Evolutionary conservation across 2,888 invertebrate species (phyloP).

Genomic region (Cerceris rybyensis): DNA sequence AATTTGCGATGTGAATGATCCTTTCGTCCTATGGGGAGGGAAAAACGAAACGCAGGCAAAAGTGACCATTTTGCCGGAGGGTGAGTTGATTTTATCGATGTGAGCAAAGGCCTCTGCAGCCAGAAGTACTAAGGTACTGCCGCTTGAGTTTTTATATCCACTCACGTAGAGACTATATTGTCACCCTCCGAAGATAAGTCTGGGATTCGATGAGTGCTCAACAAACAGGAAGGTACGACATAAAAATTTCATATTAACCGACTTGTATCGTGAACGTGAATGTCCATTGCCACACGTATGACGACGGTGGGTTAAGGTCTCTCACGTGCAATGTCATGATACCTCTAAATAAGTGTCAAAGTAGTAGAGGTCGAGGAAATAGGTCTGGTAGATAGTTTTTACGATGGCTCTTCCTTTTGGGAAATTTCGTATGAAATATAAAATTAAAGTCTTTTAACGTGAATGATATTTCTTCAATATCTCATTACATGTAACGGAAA

Average conservation of each 20-base stretch:
- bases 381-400: no score
- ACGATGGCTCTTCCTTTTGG: no score
- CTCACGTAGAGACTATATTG: constrained; percentile 20
- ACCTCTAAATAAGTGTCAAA: background rate
- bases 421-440: no score
- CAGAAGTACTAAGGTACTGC: constrained; percentile 17
- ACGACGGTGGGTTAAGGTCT: constrained; percentile 9
- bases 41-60: constrained; percentile 21
- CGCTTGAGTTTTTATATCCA: constrained; percentile 16
- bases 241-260: constrained; percentile 40
- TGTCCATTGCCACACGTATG: constrained; percentile 3
- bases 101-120: constrained; percentile 3
- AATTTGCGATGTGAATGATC: background rate
- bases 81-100: constrained; percentile 37
- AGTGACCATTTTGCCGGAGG: constrained; percentile 21
- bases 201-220: constrained; percentile 24
- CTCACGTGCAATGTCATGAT: constrained; percentile 6
- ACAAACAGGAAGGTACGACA: constrained; percentile 12
- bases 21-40: background rate
- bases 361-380: no score
- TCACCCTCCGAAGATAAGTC: constrained; percentile 21
- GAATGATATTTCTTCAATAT: no score
- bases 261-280: constrained; percentile 15
- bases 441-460: no score
- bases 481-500: no score